Conservation (phyloP, 2,888 invertebrate species). For the Dasypogon diadema region DNA sequence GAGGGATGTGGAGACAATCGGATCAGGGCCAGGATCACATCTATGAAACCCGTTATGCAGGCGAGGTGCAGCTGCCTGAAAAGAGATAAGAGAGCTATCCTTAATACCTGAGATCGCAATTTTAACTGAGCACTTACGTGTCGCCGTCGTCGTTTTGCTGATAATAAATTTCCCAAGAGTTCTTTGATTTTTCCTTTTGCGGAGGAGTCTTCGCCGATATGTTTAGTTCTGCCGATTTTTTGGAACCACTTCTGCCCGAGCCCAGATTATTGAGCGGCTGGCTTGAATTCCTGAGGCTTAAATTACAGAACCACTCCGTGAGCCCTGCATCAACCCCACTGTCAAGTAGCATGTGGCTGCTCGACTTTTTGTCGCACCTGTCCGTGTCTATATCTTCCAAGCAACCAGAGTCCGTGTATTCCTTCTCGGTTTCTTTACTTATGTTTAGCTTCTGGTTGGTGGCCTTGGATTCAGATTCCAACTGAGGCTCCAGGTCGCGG, state of each 20-base stretch:
- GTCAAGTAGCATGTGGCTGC: slow-evolving; percentile 72
- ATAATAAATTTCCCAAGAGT: slow-evolving; percentile 77
- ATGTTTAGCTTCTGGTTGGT: neutral
- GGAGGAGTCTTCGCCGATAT: slow-evolving; percentile 52
- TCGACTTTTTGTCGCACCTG: slow-evolving; percentile 53
- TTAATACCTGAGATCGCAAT: slow-evolving; percentile 52
- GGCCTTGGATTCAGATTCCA: neutral
- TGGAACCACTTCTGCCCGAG: neutral
- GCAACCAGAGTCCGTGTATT: slow-evolving; percentile 61
- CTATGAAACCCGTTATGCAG: slow-evolving; percentile 80
- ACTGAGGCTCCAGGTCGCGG: slow-evolving; percentile 6
- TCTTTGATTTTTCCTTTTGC: slow-evolving; percentile 59
- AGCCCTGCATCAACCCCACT: slow-evolving; percentile 74
- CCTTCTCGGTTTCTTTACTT: slow-evolving; percentile 35
- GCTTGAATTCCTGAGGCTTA: slow-evolving; percentile 69
- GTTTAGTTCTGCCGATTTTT: slow-evolving; percentile 32
- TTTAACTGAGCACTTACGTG: slow-evolving; percentile 76
- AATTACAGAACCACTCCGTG: slow-evolving; percentile 74
- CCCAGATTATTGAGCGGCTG: slow-evolving; percentile 57
- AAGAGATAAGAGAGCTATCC: neutral
- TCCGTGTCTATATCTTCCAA: slow-evolving; percentile 59
- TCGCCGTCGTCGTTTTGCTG: slow-evolving; percentile 87
- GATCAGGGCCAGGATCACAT: slow-evolving; percentile 81
- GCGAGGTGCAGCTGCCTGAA: slow-evolving; percentile 87
- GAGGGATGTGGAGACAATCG: slow-evolving; percentile 82